Percentiles rank a stretch among this genome's conserved stretches.
Conservation (phyloP, 2,888 invertebrate genomes). For the Linhomoeus sp. region DNA sequence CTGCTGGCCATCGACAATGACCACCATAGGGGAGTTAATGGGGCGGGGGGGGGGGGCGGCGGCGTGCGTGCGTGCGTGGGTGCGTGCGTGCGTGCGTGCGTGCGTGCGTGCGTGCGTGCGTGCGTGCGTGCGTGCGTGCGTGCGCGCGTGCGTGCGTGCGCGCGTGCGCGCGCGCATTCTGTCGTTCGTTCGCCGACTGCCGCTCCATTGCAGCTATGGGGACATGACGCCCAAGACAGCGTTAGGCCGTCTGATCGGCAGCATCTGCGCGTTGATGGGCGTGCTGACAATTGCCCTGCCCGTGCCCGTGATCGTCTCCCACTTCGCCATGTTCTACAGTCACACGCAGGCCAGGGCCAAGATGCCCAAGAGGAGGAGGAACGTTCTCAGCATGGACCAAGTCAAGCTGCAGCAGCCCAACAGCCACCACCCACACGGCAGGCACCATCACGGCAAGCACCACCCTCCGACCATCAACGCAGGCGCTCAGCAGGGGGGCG, state of each 20-base stretch:
- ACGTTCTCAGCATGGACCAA: constrained; percentile 73
- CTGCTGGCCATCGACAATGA: too few relatives aligned
- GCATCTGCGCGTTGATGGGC: constrained; percentile 69
- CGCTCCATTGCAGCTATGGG: constrained; percentile 5
- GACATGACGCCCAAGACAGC: constrained; percentile 7
- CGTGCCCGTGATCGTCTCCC: constrained; percentile 80
- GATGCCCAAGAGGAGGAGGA: constrained; percentile 68
- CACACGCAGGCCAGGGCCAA: constrained; percentile 92
- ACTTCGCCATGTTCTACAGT: constrained; percentile 91
- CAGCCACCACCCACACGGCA: too few relatives aligned
- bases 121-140: neutral
- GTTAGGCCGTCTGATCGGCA: constrained; percentile 43
- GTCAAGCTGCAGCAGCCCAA: too few relatives aligned
- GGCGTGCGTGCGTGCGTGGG: neutral
- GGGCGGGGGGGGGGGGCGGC: too few relatives aligned
- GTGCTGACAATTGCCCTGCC: constrained; percentile 83
- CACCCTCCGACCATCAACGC: too few relatives aligned
- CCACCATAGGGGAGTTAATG: too few relatives aligned
- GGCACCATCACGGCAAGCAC: too few relatives aligned
- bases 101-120: neutral
- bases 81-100: neutral
- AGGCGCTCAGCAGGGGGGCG: too few relatives aligned
- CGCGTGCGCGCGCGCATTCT: too few relatives aligned
- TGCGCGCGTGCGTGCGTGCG: neutral
- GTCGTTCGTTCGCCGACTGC: too few relatives aligned